These are phyloP conservation scores for Sebastes steindachneri DNA, from an alignment of 2,797 vertebrate genomes.

Conservation along the genomic window DNA sequence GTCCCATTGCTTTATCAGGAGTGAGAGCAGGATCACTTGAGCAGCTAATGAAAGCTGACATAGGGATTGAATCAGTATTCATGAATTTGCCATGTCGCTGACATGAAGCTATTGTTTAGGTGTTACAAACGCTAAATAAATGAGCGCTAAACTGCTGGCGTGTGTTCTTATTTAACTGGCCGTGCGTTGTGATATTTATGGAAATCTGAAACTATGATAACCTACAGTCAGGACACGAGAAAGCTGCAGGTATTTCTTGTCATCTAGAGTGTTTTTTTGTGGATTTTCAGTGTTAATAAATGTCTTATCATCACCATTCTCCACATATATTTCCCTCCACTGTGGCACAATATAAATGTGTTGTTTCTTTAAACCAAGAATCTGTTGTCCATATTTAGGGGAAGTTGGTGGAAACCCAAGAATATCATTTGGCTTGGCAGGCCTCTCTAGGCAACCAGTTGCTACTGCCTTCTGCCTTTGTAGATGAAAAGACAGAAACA, in stretches of 20 bases:
- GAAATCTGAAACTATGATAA: conserved; percentile 3
- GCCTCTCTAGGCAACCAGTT: conserved; percentile 73
- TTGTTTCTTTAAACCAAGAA: conserved; percentile 67
- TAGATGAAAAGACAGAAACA: conserved; percentile 87
- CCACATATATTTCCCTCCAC: conserved; percentile 56
- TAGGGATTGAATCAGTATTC: conserved; percentile 45
- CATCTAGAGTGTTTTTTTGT: conserved; percentile 41
- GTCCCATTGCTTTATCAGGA: not conserved
- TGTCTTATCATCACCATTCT: conserved; percentile 60
- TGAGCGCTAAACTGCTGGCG: conserved; percentile 3
- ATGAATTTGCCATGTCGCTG: conserved; percentile 48
- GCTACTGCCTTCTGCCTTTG: conserved; percentile 85
- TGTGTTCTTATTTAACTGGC: conserved; percentile 2
- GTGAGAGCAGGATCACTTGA: not conserved
- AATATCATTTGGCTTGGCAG: conserved; percentile 85
- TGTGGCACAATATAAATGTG: conserved; percentile 70
- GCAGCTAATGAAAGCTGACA: conserved; percentile 45
- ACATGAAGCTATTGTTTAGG: conserved; percentile 42
- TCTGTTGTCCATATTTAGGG: conserved; percentile 83
- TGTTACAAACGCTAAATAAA: conserved; percentile 26
- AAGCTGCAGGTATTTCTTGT: conserved; percentile 9
- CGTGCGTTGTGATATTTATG: not conserved
- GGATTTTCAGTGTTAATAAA: conserved; percentile 54
- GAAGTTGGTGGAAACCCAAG: conserved; percentile 83
- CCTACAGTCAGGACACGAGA: not conserved